A percentile compares a stretch with the other conserved stretches of the same genome.
Conservation (phyloP, 2,113 vertebrate genomes). For the Tychaedon coryphoeus region DNA sequence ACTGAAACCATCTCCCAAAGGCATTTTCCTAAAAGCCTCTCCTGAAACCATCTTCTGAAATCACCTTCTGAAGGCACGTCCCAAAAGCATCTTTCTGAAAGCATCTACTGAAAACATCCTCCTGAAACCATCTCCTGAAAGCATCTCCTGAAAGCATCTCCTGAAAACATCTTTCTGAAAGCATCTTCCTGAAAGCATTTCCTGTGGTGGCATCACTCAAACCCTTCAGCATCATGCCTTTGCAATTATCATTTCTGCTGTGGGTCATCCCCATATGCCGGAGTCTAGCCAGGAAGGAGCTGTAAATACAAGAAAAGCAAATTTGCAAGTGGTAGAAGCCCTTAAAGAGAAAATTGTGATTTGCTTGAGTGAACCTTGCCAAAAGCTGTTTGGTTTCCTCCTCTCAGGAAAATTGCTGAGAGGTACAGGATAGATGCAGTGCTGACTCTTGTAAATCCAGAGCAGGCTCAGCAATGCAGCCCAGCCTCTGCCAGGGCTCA, state of each 20-base stretch:
- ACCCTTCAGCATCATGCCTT: too few relatives aligned
- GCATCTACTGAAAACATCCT: not conserved
- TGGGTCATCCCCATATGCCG: not conserved
- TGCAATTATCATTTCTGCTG: not conserved
- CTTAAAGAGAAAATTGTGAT: not conserved
- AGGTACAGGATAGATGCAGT: not conserved
- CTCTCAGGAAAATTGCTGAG: not conserved
- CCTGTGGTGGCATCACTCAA: not conserved
- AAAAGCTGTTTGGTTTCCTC: not conserved
- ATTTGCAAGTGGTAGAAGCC: not conserved
- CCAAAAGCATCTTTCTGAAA: not conserved
- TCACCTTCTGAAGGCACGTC: not conserved
- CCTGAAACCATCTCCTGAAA: not conserved
- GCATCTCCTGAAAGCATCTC: not conserved
- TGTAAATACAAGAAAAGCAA: not conserved
- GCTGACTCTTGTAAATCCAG: not conserved
- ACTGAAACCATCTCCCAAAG: not conserved
- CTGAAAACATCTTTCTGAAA: not conserved
- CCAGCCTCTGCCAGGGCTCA: not conserved
- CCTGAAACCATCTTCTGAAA: not conserved
- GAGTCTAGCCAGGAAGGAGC: not conserved
- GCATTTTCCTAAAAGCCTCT: not conserved
- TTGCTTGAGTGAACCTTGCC: not conserved
- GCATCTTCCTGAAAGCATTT: not conserved
- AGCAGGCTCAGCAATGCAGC: not conserved